Conservation (phyloP, 1,140 invertebrate genomes). For the Druon quercuslanigerum region DNA sequence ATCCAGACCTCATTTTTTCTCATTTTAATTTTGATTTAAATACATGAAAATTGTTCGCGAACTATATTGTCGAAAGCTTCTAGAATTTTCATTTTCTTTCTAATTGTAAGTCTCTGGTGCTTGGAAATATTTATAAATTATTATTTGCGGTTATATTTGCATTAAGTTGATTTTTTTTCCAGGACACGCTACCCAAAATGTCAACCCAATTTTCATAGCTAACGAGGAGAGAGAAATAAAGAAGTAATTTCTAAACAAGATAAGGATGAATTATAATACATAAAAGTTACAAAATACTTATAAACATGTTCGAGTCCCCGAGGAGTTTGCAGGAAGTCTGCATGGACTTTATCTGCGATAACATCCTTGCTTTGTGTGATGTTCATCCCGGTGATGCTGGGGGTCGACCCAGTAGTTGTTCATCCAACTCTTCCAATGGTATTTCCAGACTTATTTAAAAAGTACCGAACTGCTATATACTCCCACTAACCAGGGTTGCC, state of each 20-base stretch:
- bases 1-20: too few relatives aligned
- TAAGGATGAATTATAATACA: constrained; percentile 8
- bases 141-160: too few relatives aligned
- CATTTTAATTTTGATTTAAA: too few relatives aligned
- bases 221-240: not conserved
- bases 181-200: too few relatives aligned
- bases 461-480: not conserved
- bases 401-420: constrained; percentile 46
- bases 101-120: too few relatives aligned
- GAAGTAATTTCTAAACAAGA: constrained; percentile 10
- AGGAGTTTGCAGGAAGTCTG: constrained; percentile 81
- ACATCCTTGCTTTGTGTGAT: constrained; percentile 80
- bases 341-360: constrained; percentile 83
- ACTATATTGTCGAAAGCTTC: too few relatives aligned
- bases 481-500: too few relatives aligned
- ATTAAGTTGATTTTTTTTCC: too few relatives aligned
- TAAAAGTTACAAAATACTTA: constrained; percentile 30
- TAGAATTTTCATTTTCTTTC: too few relatives aligned
- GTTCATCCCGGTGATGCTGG: constrained; percentile 60
- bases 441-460: not conserved
- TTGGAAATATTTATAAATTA: too few relatives aligned
- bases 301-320: constrained; percentile 81
- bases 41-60: too few relatives aligned
- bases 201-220: too few relatives aligned
- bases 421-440: constrained; percentile 50